Conservation (phyloP, 2,888 invertebrate genomes). For the Mythimna loreyi region DNA sequence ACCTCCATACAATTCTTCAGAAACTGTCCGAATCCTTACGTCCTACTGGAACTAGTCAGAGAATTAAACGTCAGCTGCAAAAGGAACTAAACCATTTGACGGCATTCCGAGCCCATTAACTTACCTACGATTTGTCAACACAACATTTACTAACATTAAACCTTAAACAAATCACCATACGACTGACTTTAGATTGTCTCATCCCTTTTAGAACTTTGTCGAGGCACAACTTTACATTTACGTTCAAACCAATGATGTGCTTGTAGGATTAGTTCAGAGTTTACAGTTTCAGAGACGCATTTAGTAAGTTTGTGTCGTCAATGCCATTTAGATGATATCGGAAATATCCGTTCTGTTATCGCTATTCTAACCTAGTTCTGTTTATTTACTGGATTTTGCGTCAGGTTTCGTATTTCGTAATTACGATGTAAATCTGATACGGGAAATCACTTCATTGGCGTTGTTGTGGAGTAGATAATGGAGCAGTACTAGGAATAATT, state of each 20-base stretch:
- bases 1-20: no score
- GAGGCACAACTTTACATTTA: slow-evolving; percentile 39
- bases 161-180: slow-evolving; percentile 21
- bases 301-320: slow-evolving; percentile 30
- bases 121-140: slow-evolving; percentile 24
- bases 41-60: slow-evolving; percentile 23
- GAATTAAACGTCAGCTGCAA: slow-evolving; percentile 52
- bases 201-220: slow-evolving; percentile 29
- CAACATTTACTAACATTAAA: neutral
- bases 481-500: neutral
- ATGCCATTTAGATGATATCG: slow-evolving; percentile 60
- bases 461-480: neutral
- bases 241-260: slow-evolving; percentile 19
- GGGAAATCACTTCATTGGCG: slow-evolving; percentile 30
- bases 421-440: slow-evolving; percentile 28
- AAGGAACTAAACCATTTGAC: slow-evolving; percentile 68
- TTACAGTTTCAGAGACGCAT: slow-evolving; percentile 30
- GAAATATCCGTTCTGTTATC: slow-evolving; percentile 60
- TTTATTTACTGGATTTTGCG: slow-evolving; percentile 45
- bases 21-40: neutral
- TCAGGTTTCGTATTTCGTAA: slow-evolving; percentile 15
- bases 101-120: slow-evolving; percentile 55
- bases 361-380: slow-evolving; percentile 37
- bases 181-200: slow-evolving; percentile 19
- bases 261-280: neutral